Evolutionary conservation across 2,113 vertebrate genomes (phyloP).

Genomic region (Bambusicola thoracicus): DNA sequence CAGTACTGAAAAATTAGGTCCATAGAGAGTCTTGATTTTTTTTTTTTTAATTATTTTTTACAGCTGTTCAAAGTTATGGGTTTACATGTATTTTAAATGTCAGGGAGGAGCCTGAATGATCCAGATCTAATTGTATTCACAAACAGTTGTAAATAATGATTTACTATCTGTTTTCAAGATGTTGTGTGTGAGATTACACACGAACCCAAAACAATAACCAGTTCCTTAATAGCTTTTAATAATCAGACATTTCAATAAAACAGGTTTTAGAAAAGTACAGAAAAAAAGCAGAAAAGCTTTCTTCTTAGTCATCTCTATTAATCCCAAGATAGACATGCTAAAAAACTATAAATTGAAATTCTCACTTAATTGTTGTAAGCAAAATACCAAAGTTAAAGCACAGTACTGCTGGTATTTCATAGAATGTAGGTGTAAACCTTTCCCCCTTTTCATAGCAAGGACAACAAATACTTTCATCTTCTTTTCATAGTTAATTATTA

Average conservation of each 20-base stretch:
- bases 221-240: slow-evolving; percentile 23
- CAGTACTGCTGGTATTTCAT: not conserved
- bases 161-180: not conserved
- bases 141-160: not conserved
- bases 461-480: not conserved
- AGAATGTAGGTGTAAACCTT: not conserved
- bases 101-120: not conserved
- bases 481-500: not conserved
- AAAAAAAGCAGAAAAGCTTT: slow-evolving; percentile 21
- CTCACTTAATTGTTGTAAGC: not conserved
- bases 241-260: not conserved
- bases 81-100: not conserved
- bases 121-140: not conserved
- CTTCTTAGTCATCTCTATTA: not conserved
- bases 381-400: not conserved
- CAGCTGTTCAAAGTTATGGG: not conserved
- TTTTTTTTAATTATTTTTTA: not conserved
- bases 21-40: not conserved
- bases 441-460: not conserved
- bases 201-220: not conserved
- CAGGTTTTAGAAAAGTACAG: not conserved
- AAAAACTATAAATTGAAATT: not conserved
- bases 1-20: not conserved
- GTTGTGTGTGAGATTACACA: not conserved
- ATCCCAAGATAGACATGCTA: not conserved